Evolutionary conservation across 2,113 vertebrate genomes (phyloP).

Genomic region (Hymenochirus boettgeri): DNA sequence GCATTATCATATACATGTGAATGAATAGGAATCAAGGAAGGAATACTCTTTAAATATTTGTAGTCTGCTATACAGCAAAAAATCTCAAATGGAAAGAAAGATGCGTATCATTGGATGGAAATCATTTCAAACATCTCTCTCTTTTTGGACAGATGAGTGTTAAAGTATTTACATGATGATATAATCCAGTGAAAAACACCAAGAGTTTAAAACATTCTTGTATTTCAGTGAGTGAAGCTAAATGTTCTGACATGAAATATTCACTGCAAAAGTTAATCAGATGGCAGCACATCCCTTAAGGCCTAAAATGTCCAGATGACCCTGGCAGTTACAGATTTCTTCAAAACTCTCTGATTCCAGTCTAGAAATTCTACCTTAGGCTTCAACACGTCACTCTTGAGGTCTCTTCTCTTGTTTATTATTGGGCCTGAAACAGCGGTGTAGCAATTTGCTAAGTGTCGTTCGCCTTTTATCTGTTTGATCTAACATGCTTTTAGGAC

Average conservation of each 20-base stretch:
- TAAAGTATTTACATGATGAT: neutral
- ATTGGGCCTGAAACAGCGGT: slow-evolving; percentile 2
- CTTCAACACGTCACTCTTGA: slow-evolving; percentile 18
- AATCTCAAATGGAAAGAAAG: too few species aligned
- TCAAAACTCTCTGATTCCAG: slow-evolving; percentile 24
- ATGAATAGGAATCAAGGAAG: too few species aligned
- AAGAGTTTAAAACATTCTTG: slow-evolving; percentile 30
- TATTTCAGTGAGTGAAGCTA: slow-evolving; percentile 30
- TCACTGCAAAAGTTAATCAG: slow-evolving; percentile 24
- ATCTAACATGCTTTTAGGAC: slow-evolving; percentile 28
- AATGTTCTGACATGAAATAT: slow-evolving; percentile 36
- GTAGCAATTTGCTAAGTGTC: slow-evolving; percentile 37
- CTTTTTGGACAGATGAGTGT: slow-evolving; percentile 5
- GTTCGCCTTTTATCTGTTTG: slow-evolving; percentile 22
- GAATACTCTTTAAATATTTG: too few species aligned
- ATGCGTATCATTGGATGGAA: too few species aligned
- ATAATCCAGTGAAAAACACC: neutral
- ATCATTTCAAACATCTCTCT: neutral
- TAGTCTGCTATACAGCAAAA: too few species aligned
- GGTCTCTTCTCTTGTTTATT: neutral
- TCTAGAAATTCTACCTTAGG: slow-evolving; percentile 29
- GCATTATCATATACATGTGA: too few species aligned
- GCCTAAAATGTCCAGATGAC: slow-evolving; percentile 36
- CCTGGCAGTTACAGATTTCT: slow-evolving; percentile 24
- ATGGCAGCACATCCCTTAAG: slow-evolving; percentile 12